These are phyloP conservation scores for Catonia carolina DNA, from an alignment of 2,888 invertebrate genomes.

Conservation along the genomic window DNA sequence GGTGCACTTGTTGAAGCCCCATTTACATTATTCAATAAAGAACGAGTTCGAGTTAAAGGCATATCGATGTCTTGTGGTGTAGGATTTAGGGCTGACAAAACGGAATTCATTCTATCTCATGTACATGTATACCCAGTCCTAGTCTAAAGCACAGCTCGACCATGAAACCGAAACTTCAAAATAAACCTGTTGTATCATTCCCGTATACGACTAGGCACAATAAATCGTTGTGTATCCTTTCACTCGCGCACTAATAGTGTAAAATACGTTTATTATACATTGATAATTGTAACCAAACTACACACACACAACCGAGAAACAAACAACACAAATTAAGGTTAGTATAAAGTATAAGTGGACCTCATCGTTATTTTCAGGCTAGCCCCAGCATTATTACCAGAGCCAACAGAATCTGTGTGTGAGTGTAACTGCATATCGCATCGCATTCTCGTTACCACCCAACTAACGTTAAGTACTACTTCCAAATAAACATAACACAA, in stretches of 20 bases:
- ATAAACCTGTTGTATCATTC: conserved; percentile 12
- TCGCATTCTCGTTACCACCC: too few relatives aligned
- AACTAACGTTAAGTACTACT: too few relatives aligned
- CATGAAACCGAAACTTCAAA: conserved; percentile 5
- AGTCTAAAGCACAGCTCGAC: conserved; percentile 9
- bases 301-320: too few relatives aligned
- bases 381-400: conserved; percentile 1
- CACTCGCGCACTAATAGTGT: too few relatives aligned
- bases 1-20: conserved; percentile 39
- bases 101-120: conserved; percentile 22
- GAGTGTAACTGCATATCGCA: too few relatives aligned
- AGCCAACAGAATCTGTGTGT: conserved; percentile 1
- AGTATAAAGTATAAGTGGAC: conserved; percentile 11
- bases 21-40: conserved; percentile 43
- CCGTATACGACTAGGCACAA: conserved; percentile 20
- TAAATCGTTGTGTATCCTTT: conserved; percentile 14
- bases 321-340: conserved; percentile 15
- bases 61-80: conserved; percentile 35
- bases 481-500: too few relatives aligned
- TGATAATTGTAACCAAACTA: neutral
- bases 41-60: conserved; percentile 44
- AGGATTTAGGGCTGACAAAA: conserved; percentile 24
- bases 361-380: conserved; percentile 15
- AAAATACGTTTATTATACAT: neutral
- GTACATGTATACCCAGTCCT: conserved; percentile 12